Base-by-base conservation (phyloP, 2,888 invertebrate species). In the Lasioglossum oenotherae region DNA sequence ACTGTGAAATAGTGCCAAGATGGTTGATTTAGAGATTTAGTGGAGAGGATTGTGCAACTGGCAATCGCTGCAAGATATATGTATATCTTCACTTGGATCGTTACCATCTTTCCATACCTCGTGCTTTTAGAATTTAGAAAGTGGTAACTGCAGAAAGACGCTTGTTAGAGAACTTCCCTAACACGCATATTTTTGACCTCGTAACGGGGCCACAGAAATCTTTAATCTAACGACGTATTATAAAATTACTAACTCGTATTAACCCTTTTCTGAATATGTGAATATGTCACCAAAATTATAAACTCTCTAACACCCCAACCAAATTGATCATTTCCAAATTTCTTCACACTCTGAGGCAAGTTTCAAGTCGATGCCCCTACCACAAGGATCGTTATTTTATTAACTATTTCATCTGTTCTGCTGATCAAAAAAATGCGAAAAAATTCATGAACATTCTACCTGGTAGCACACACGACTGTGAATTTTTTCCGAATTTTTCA, bases 31-130 rank as follows among this genome's bases (percentile, higher is more conserved):
- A 86, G 81, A 77, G 88, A 88, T 90, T 84, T 53, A 60, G 73
- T 46, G 74, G 75, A 81, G 80, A 79, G 85, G 75, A 90, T 88
- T 90, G 87, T 90, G 88, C 60, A 90, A 90, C 89, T 78, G 64
- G 81, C 78, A 80, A 90, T 71, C 83, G 79, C 53, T 46, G 41
- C 16, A 82, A 41, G 74, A 74, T 90, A 85, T 85, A 35, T 35
- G 31, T 41, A 81, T 86, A 83, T 82, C 76, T 41, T 49, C 72
- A 27, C 44, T 90, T 88, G 88, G 88, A 86, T 86, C 85, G 79
- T 86, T 90, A 90, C 88, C 90, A 86, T 88, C 79, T 84, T 78
- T 79, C 88, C 84, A 67, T 88, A 73, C 69, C 69, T 73, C n/a
- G 69, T 49, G 23, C 76, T 73, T 76, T 78, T 80, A 71, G 80